Evolutionary conservation across 2,113 vertebrate genomes (phyloP), one percentile per base, ranked within the genome.

Genomic region (Urocynchramus pylzowi): DNA sequence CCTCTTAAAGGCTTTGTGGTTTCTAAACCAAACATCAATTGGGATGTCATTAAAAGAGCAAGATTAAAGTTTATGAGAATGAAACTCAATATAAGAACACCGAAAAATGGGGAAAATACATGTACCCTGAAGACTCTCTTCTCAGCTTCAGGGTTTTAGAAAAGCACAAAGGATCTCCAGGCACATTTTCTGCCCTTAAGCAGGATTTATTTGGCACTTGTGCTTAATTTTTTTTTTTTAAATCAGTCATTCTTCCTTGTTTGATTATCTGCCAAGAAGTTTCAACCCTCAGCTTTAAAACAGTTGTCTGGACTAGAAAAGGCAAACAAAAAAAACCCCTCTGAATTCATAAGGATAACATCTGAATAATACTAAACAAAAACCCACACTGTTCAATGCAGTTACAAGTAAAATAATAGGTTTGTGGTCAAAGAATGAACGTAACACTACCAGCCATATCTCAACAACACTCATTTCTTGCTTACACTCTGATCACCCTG

Each of bases 251-350:
- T 97, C 54, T 89, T 75, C 41, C 45, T 76, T 92, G 44, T 89
- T 79, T 97, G 80, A 89, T 87, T 93, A 89, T 16, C 63, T 94
- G 94, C 91, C 95, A 96, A 91, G 53, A 57, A 65, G 39, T 78
- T 92, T 94, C 70, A 93, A 56, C 9, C 6, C 28, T 30, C 42
- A 93, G 53, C 63, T 87, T 87, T 92, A 82, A 73, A 91, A 79
- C 13, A 73, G 87, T 61, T 93, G 53, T 61, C 81, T 88, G 45
- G 74, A 94, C 87, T 93, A 63, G 77, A 95, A 69, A 0, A 91
- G 75, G 18, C 54, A 91, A 96, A 82, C 28, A 84, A 67, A 73
- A 87, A 87, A n/a, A 7, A 6, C 11, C 28, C 24, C 27, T 88
- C 67, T 73, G 33, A 50, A 47, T 78, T 82, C 28, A 79, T 92